Conservation (phyloP, 2,888 invertebrate genomes). For the Thera britannica region DNA sequence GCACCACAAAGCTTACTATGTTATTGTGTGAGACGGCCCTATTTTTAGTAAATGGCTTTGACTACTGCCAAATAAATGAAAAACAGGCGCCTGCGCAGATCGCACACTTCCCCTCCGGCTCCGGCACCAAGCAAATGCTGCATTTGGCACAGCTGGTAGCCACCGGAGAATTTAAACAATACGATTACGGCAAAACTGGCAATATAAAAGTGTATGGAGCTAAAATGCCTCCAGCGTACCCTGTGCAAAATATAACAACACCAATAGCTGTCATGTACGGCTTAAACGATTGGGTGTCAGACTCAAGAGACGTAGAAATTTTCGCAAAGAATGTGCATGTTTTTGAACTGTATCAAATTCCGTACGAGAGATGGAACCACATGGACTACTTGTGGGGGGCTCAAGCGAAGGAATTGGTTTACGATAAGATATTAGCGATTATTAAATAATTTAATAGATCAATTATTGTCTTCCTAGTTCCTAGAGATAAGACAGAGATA, state of each 20-base stretch:
- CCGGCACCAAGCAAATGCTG: conserved; percentile 68
- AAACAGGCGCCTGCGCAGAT: conserved; percentile 37
- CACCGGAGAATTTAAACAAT: conserved; percentile 46
- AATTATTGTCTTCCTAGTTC: too few relatives aligned
- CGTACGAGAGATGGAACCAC: conserved; percentile 45
- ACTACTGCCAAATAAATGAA: conserved; percentile 41
- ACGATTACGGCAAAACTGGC: conserved; percentile 42
- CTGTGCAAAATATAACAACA: conserved; percentile 38
- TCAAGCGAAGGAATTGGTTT: conserved; percentile 41
- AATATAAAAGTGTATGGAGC: conserved; percentile 45
- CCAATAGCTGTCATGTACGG: conserved; percentile 46
- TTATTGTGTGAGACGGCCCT: conserved; percentile 39
- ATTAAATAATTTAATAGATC: background rate
- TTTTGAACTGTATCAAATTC: conserved; percentile 39
- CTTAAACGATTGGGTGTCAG: conserved; percentile 47
- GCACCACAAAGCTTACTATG: background rate
- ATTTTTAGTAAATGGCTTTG: conserved; percentile 44
- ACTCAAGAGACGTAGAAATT: conserved; percentile 39
- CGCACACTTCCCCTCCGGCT: conserved; percentile 61
- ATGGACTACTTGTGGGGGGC: conserved; percentile 50
- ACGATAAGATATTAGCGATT: conserved; percentile 31
- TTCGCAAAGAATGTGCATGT: conserved; percentile 41
- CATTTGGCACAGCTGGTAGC: conserved; percentile 51
- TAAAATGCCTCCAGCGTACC: conserved; percentile 22
- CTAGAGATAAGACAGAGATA: too few relatives aligned